phyloP scores from a whole-genome alignment of 2,888 invertebrate genomes.

The Cabera pusaria region DNA sequence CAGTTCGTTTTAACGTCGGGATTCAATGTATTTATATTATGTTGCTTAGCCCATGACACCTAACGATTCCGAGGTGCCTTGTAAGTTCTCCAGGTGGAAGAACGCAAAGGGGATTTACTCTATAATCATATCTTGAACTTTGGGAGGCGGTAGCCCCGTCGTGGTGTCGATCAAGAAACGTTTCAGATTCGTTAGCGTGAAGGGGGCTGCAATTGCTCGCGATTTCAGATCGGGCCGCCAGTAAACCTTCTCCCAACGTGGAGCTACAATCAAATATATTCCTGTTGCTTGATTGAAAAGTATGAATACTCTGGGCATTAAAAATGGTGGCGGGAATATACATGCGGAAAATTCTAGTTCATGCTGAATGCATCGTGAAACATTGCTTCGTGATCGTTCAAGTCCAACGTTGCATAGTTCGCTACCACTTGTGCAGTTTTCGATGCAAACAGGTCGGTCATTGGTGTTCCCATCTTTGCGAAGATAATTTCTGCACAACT shows the following conservation, averaged over 20 bases:
- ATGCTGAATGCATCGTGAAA: no score
- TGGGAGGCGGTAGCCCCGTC: no score
- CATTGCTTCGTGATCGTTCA: no score
- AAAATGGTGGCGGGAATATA: slow-evolving; percentile 25
- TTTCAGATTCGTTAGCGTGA: slow-evolving; percentile 19
- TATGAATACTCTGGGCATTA: slow-evolving; percentile 19
- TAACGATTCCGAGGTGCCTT: slow-evolving; percentile 25
- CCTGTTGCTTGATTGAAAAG: slow-evolving; percentile 28
- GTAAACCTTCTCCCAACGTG: slow-evolving; percentile 37
- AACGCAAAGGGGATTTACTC: slow-evolving; percentile 15
- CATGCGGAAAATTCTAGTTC: slow-evolving; percentile 23
- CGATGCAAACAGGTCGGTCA: no score
- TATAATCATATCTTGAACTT: slow-evolving; percentile 22
- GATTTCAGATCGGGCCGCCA: slow-evolving; percentile 35
- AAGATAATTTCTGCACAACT: no score
- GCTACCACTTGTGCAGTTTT: no score
- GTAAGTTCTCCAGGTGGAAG: slow-evolving; percentile 24
- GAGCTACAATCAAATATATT: slow-evolving; percentile 29
- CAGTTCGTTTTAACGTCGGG: slow-evolving; percentile 30
- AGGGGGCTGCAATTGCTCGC: slow-evolving; percentile 28
- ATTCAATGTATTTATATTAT: no score
- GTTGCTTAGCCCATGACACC: slow-evolving; percentile 20
- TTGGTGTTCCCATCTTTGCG: no score
- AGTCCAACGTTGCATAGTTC: no score
- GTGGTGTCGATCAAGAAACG: slow-evolving; percentile 12